Base-by-base conservation (phyloP, 1,140 invertebrate species). In the Tribolium madens region DNA sequence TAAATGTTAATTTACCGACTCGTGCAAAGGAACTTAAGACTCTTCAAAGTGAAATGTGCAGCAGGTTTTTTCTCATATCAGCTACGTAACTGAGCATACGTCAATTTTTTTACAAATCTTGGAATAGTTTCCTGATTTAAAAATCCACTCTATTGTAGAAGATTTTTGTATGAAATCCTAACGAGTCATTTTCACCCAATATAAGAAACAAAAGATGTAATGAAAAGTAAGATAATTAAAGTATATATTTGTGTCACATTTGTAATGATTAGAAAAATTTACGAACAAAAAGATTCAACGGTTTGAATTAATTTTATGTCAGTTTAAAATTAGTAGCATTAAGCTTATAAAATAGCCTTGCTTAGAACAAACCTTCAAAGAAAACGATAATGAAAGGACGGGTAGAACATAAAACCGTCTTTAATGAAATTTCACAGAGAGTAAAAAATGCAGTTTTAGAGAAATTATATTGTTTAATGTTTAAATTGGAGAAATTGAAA, bases 1-100 rank as follows among this genome's bases (percentile, higher is more conserved):
- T 47, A 46, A 71, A 71, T 47, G 68, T 33, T 47, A 9, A 71
- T 46, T 71, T 26, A 26, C 21, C 21, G 21, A 26, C 21, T 18
- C 31, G 18, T 36, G 33, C 60, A 69, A 42, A 69, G 21, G 46
- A 60, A 60, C 26, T 33, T 42, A 15, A 71, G 14, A 5, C 21
- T 31, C 47, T 72, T 72, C 14, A 52, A 31, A 21, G 13, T 52
- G 17, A 72, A 72, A 5, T 48, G 18, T 52, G 50, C 70, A 72
- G 70, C 70, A 72, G 13, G 26, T 72, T 10, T 47, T 17, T 71
- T 48, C 33, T 71, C 36, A 71, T 46, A 17, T 47, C 17, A 42
- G 9, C 36, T 42, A 7, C 36, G 21, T 26, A 42, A 42, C 36
- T 42, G 36, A 42, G 9, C 9, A n/a, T n/a, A 42, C 36, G 5